These are phyloP conservation scores for Linnaemya vulpina DNA, from an alignment of 2,888 invertebrate species.

Conservation along the genomic window DNA sequence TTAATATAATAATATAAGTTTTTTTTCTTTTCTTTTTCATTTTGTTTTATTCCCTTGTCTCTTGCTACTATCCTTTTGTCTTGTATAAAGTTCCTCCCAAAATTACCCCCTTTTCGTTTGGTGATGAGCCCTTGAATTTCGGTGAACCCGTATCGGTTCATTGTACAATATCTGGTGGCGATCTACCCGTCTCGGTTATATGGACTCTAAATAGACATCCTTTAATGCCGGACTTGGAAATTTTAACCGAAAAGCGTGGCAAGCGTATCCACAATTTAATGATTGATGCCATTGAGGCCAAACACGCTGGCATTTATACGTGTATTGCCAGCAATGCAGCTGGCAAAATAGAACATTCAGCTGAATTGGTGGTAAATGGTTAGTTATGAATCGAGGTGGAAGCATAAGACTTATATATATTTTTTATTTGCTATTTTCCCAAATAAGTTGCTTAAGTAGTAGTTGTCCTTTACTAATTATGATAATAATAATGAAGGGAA, in stretches of 20 bases:
- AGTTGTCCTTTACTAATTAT: background rate
- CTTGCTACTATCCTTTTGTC: background rate
- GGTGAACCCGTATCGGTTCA: slow-evolving; percentile 86
- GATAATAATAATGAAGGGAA: background rate
- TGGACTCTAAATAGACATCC: slow-evolving; percentile 88
- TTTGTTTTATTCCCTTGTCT: background rate
- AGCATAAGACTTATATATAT: background rate
- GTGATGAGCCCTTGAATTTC: slow-evolving; percentile 88
- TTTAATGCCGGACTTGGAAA: slow-evolving; percentile 80
- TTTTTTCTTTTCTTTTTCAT: slow-evolving; percentile 49
- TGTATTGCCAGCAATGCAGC: slow-evolving; percentile 90
- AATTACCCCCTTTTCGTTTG: slow-evolving; percentile 90
- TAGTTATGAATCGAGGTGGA: slow-evolving; percentile 75
- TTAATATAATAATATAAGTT: slow-evolving; percentile 8
- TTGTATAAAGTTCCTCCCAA: slow-evolving; percentile 78
- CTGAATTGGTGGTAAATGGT: slow-evolving; percentile 90
- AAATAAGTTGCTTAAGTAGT: background rate
- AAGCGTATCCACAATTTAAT: slow-evolving; percentile 85
- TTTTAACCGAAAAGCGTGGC: slow-evolving; percentile 82
- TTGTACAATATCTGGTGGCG: slow-evolving; percentile 89
- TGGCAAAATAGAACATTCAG: slow-evolving; percentile 87
- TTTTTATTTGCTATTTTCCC: background rate
- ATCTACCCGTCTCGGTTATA: slow-evolving; percentile 89
- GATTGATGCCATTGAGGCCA: slow-evolving; percentile 87
- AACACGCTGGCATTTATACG: slow-evolving; percentile 90